Evolutionary conservation across 2,797 vertebrate genomes (phyloP).

Genomic region (Danio jaintianensis): DNA sequence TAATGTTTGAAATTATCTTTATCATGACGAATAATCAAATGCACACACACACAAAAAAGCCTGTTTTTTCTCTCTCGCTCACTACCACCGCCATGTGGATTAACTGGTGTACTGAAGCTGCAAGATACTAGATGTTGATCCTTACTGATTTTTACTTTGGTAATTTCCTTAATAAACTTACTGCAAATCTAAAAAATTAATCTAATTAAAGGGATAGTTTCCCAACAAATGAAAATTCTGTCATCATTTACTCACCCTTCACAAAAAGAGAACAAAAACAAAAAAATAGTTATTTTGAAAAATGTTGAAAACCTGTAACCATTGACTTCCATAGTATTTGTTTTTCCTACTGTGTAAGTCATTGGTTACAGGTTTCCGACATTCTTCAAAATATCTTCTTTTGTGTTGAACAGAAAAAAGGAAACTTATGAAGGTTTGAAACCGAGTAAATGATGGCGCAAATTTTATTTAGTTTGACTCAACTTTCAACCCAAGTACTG

Average conservation of each 20-base stretch:
- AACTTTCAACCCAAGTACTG: no score
- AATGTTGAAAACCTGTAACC: no score
- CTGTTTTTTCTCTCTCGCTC: slow-evolving; percentile 22
- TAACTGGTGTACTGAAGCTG: neutral
- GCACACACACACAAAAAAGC: neutral
- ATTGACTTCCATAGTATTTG: no score
- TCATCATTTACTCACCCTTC: neutral
- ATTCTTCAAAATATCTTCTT: no score
- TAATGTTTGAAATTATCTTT: neutral
- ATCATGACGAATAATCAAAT: neutral
- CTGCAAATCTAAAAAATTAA: neutral
- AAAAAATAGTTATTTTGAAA: no score
- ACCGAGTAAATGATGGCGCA: no score
- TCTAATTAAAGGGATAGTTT: neutral
- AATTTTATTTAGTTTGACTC: no score
- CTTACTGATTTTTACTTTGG: neutral
- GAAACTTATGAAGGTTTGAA: no score
- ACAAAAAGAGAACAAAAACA: no score
- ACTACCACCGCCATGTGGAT: slow-evolving; percentile 35
- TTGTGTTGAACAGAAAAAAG: no score
- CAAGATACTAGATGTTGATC: neutral
- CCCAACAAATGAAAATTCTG: neutral
- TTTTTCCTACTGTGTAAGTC: no score
- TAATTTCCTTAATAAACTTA: neutral
- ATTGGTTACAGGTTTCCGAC: no score